These are phyloP conservation scores for Platalea minor DNA, from an alignment of 2,797 vertebrate species.

Conservation along the genomic window DNA sequence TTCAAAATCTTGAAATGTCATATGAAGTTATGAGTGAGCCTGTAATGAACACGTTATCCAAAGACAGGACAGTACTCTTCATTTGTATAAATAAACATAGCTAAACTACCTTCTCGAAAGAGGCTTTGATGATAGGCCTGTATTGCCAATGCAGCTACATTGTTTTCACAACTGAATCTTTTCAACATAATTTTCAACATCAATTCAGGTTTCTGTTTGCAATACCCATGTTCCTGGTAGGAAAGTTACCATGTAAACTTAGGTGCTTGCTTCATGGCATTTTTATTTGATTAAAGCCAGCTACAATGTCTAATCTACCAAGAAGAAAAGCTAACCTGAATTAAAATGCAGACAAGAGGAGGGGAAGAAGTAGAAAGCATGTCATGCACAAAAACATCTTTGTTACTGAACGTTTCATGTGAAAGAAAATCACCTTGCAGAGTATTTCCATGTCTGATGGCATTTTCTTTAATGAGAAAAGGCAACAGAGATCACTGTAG, in stretches of 20 bases:
- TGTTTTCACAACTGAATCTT: not conserved
- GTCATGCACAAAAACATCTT: slow-evolving; percentile 26
- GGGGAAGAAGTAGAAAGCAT: not conserved
- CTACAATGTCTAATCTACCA: not conserved
- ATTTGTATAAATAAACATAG: not conserved
- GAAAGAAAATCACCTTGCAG: not conserved
- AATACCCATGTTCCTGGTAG: not conserved
- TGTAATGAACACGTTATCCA: not conserved
- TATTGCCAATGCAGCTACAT: not conserved
- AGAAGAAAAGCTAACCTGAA: slow-evolving; percentile 47
- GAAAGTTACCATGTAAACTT: not conserved
- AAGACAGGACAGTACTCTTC: not conserved
- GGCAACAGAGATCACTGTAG: not conserved
- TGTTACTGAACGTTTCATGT: slow-evolving; percentile 46
- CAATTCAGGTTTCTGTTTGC: not conserved
- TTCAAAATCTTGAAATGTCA: not conserved
- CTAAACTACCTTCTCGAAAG: not conserved
- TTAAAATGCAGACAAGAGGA: slow-evolving; percentile 25
- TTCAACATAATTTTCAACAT: not conserved
- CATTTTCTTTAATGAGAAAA: slow-evolving; percentile 56
- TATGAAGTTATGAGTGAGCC: not conserved
- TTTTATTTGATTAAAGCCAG: not conserved
- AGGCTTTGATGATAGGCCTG: not conserved
- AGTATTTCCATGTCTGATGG: slow-evolving; percentile 17
- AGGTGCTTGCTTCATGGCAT: not conserved